Evolutionary conservation across 2,797 vertebrate species (phyloP).

Genomic region (Echiichthys vipera): DNA sequence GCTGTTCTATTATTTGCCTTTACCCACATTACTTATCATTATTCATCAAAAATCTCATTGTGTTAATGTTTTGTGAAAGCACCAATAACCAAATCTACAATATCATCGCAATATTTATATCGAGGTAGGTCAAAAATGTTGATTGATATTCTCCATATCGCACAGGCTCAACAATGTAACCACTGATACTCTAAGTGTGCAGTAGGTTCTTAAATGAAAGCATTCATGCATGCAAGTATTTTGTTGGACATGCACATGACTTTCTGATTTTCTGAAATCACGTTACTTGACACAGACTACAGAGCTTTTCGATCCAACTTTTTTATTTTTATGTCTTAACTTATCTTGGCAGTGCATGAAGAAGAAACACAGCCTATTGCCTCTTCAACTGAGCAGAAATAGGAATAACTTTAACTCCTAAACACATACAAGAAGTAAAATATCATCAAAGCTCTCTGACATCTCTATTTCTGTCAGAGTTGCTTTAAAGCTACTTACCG

Average conservation of each 20-base stretch:
- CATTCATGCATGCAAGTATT: neutral
- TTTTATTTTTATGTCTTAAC: neutral
- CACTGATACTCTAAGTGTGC: too few relatives aligned
- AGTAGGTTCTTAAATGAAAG: neutral
- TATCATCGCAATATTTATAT: too few relatives aligned
- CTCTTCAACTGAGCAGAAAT: neutral
- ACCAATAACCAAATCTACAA: too few relatives aligned
- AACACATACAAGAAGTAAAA: neutral
- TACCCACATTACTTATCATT: too few relatives aligned
- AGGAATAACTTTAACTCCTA: neutral
- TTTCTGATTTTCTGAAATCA: neutral
- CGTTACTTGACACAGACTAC: neutral
- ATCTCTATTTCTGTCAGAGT: neutral
- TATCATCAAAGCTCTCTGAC: neutral
- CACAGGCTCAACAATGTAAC: too few relatives aligned
- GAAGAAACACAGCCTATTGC: too few relatives aligned
- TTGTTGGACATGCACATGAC: neutral
- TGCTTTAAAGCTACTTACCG: slow-evolving; percentile 54
- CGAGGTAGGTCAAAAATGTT: too few relatives aligned
- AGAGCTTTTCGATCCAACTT: slow-evolving; percentile 1
- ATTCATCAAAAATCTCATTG: too few relatives aligned
- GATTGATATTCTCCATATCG: too few relatives aligned
- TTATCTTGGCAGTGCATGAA: neutral
- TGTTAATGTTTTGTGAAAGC: too few relatives aligned
- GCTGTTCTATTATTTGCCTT: too few relatives aligned